These are phyloP conservation scores for Tetragonula clypearis DNA, from an alignment of 1,140 invertebrate species.

Conservation along the genomic window DNA sequence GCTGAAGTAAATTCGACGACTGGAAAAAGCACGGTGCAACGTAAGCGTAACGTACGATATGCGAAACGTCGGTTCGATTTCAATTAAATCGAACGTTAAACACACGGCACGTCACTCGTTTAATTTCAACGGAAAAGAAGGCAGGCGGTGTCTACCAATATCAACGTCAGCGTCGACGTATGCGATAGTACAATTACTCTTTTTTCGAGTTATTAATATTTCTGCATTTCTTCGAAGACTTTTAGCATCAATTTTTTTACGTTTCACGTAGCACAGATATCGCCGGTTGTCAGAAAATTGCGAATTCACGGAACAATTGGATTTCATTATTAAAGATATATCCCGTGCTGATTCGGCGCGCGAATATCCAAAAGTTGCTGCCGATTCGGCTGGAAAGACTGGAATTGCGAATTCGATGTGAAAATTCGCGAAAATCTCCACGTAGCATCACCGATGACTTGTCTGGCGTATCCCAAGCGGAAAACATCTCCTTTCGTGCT, in stretches of 20 bases:
- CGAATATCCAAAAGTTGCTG: slow-evolving; percentile 41
- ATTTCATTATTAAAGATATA: not conserved
- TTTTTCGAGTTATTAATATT: not conserved
- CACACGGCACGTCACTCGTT: not conserved
- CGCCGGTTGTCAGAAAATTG: not conserved
- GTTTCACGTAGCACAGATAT: not conserved
- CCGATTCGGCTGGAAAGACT: slow-evolving; percentile 36
- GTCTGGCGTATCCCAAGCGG: slow-evolving; percentile 36
- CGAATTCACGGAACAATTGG: not conserved
- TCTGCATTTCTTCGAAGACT: not conserved
- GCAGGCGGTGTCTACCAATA: not conserved
- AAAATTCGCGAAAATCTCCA: slow-evolving; percentile 34
- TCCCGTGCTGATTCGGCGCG: slow-evolving; percentile 5
- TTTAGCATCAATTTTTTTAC: too few species aligned
- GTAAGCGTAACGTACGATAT: not conserved
- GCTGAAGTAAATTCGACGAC: not conserved
- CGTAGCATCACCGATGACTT: not conserved
- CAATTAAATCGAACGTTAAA: slow-evolving; percentile 19
- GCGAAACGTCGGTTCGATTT: not conserved
- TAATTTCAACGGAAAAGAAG: not conserved
- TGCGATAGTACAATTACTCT: not conserved
- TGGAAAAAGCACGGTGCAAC: not conserved
- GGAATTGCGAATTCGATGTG: slow-evolving; percentile 43
- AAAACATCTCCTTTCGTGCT: not conserved
- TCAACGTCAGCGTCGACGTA: not conserved